Conservation (phyloP, 1,140 invertebrate genomes). For the Colletes latitarsis region DNA sequence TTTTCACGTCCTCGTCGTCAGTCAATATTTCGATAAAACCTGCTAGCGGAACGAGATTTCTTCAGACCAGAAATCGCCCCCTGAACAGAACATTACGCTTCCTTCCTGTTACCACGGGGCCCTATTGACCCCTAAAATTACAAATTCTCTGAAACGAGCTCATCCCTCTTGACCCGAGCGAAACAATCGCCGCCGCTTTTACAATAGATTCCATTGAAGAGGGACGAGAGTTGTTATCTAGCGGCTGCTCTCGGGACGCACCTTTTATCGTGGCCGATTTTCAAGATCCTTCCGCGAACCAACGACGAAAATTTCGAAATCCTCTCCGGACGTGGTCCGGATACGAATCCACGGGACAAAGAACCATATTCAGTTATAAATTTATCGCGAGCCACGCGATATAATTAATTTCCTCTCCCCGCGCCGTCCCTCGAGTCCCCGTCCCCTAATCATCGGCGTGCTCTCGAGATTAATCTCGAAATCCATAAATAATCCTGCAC, state of each 20-base stretch:
- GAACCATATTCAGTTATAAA: conserved; percentile 44
- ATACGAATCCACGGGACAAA: conserved; percentile 31
- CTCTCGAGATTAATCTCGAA: conserved; percentile 30
- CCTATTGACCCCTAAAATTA: conserved; percentile 22
- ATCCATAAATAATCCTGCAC: conserved; percentile 26
- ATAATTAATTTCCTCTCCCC: conserved; percentile 40
- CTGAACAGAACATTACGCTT: neutral
- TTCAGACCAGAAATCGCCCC: neutral
- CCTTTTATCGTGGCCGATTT: conserved; percentile 43
- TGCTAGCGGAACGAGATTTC: neutral
- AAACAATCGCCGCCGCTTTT: conserved; percentile 26
- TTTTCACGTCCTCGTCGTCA: conserved; percentile 26
- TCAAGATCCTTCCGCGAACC: conserved; percentile 42
- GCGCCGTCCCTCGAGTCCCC: neutral
- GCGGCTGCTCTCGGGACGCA: neutral
- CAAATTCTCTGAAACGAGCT: conserved; percentile 22
- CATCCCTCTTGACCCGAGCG: conserved; percentile 2
- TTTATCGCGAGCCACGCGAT: conserved; percentile 30
- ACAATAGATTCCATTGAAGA: conserved; percentile 53
- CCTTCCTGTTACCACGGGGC: neutral
- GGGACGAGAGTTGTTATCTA: conserved; percentile 4
- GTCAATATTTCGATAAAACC: conserved; percentile 39
- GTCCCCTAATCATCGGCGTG: conserved; percentile 12
- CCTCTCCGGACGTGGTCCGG: conserved; percentile 9
- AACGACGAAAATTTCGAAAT: conserved; percentile 33